These are phyloP conservation scores for Percina caprodes DNA, from an alignment of 2,113 vertebrate genomes.

Conservation along the genomic window DNA sequence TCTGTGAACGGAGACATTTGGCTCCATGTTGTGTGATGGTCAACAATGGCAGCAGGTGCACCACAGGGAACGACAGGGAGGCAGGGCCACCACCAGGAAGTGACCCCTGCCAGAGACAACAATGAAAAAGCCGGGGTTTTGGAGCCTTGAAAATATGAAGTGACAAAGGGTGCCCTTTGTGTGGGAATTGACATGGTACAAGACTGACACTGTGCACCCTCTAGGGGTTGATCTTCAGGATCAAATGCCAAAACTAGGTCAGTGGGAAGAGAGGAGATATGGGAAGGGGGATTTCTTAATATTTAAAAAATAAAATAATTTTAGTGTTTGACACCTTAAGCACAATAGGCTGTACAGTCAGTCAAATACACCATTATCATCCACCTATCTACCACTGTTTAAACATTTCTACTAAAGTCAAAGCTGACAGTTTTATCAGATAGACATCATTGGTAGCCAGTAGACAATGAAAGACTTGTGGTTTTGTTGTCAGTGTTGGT, in stretches of 20 bases:
- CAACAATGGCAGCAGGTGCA: constrained; percentile 76
- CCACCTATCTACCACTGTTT: constrained; percentile 10
- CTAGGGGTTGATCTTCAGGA: constrained; percentile 86
- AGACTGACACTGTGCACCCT: constrained; percentile 84
- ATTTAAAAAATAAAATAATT: constrained; percentile 20
- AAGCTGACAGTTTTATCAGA: not conserved
- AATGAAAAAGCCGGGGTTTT: constrained; percentile 72
- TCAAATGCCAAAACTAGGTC: constrained; percentile 87
- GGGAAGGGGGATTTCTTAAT: constrained; percentile 15
- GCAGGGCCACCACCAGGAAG: constrained; percentile 63
- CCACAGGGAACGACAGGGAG: constrained; percentile 53
- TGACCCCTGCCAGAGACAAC: constrained; percentile 76
- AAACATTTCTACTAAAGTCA: not conserved
- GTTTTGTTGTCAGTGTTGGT: constrained; percentile 41
- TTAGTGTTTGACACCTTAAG: constrained; percentile 27
- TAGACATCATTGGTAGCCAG: constrained; percentile 3
- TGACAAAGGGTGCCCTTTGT: constrained; percentile 86
- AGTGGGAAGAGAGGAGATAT: constrained; percentile 51
- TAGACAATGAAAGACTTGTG: constrained; percentile 17
- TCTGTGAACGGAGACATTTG: constrained; percentile 56
- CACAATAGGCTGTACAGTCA: not conserved
- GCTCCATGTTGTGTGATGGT: constrained; percentile 62
- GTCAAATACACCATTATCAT: constrained; percentile 16
- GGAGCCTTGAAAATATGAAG: constrained; percentile 84
- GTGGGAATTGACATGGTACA: constrained; percentile 80